A percentile compares a stretch with the other conserved stretches of the same genome.
Conservation (phyloP, 2,888 invertebrate species). For the Nomada fabriciana region DNA sequence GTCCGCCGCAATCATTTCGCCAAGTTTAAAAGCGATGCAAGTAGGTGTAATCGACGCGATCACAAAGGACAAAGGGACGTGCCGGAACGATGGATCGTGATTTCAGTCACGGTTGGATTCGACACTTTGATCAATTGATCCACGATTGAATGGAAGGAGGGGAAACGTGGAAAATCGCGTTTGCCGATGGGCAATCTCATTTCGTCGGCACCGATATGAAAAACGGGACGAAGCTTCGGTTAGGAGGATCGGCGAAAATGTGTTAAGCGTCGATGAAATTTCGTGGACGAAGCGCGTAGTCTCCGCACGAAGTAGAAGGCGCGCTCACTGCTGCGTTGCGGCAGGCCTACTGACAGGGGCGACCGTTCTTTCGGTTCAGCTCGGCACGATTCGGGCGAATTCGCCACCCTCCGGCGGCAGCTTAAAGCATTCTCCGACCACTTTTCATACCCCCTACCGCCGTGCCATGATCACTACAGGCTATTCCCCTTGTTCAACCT, state of each 20-base stretch:
- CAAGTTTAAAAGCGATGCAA: neutral
- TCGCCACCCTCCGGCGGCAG: slow-evolving; percentile 74
- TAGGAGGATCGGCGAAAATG: neutral
- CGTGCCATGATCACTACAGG: slow-evolving; percentile 65
- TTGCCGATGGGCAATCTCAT: too few species aligned
- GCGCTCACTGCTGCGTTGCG: slow-evolving; percentile 81
- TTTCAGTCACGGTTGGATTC: neutral
- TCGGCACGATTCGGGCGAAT: slow-evolving; percentile 75
- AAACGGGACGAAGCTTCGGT: too few species aligned
- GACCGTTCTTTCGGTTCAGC: slow-evolving; percentile 74
- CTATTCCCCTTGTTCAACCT: slow-evolving; percentile 57
- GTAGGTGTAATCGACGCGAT: neutral
- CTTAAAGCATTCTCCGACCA: slow-evolving; percentile 78
- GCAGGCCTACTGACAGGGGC: slow-evolving; percentile 80
- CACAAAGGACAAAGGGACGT: neutral
- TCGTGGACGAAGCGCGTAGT: slow-evolving; percentile 34
- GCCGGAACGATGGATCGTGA: neutral
- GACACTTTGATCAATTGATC: neutral
- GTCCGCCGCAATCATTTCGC: neutral
- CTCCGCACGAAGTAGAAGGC: slow-evolving; percentile 64
- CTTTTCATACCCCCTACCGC: slow-evolving; percentile 76
- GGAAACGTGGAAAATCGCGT: too few species aligned
- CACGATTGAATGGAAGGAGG: neutral
- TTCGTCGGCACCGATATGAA: too few species aligned
- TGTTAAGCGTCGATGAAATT: neutral